Conservation (phyloP, 2,797 vertebrate species). For the Ciconia nigra region DNA sequence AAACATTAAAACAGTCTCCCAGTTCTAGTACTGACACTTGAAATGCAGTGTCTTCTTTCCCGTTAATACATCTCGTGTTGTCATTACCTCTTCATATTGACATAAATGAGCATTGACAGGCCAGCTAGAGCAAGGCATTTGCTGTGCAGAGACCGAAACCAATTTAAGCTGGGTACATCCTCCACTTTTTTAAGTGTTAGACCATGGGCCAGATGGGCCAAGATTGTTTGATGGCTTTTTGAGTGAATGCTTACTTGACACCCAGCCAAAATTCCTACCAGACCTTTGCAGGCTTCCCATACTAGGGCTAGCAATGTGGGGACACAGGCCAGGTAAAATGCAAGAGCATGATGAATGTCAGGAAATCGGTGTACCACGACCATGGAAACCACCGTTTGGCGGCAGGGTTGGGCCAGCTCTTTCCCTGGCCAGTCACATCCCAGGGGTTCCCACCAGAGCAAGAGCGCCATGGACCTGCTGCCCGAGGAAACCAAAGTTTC, state of each 20-base stretch:
- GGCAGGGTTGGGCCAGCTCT: neutral
- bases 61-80: neutral
- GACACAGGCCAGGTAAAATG: neutral
- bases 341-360: neutral
- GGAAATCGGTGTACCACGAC: neutral
- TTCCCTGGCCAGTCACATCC: neutral
- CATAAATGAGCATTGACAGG: neutral
- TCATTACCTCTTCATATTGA: neutral
- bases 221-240: neutral
- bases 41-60: constrained; percentile 23
- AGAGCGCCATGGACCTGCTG: neutral
- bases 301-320: neutral
- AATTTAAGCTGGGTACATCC: neutral
- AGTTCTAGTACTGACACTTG: neutral
- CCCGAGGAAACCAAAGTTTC: neutral
- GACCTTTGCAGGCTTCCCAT: neutral
- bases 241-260: neutral
- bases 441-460: fast-evolving
- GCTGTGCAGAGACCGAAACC: neutral
- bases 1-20: neutral
- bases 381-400: neutral
- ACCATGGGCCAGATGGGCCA: neutral
- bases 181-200: neutral
- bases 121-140: neutral
- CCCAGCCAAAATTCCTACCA: neutral